These are phyloP conservation scores for Cladopsammia gracilis DNA, from an alignment of 64 coral and sea anemone genomes.

Conservation along the genomic window DNA sequence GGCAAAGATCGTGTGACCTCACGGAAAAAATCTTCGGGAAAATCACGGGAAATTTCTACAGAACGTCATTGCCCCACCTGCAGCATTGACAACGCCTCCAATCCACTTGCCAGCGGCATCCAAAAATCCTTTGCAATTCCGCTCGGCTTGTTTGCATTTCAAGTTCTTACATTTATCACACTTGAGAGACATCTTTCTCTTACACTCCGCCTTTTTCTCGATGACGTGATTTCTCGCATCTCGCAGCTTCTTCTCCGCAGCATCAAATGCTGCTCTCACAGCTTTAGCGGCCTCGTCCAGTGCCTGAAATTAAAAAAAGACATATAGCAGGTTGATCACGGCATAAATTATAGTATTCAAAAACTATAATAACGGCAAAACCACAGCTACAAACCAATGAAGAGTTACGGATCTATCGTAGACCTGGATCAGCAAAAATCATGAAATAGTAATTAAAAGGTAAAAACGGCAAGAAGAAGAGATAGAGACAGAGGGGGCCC, in stretches of 20 bases:
- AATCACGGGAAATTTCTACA: neutral
- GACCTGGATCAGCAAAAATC: no score
- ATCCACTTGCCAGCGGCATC: conserved; percentile 93
- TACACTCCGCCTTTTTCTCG: conserved; percentile 91
- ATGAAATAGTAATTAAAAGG: no score
- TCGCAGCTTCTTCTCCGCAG: conserved; percentile 77
- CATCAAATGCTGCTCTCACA: conserved; percentile 89
- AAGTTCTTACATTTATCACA: conserved; percentile 88
- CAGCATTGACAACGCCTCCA: conserved; percentile 89
- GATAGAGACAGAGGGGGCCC: no score
- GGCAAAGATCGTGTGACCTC: no score
- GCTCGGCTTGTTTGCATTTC: conserved; percentile 87
- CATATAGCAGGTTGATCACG: neutral
- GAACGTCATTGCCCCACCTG: conserved; percentile 40
- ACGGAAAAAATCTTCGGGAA: no score
- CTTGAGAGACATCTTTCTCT: conserved; percentile 93
- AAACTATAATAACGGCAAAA: no score
- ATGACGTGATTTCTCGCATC: conserved; percentile 84
- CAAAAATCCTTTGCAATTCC: conserved; percentile 91
- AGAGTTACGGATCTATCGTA: no score
- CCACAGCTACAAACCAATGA: no score
- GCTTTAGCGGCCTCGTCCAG: conserved; percentile 88
- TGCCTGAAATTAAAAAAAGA: conserved; percentile 37
- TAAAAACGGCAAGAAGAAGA: no score
- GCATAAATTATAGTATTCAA: no score